phyloP scores from a whole-genome alignment of 1,140 invertebrate species.

The Grapholita molesta region DNA sequence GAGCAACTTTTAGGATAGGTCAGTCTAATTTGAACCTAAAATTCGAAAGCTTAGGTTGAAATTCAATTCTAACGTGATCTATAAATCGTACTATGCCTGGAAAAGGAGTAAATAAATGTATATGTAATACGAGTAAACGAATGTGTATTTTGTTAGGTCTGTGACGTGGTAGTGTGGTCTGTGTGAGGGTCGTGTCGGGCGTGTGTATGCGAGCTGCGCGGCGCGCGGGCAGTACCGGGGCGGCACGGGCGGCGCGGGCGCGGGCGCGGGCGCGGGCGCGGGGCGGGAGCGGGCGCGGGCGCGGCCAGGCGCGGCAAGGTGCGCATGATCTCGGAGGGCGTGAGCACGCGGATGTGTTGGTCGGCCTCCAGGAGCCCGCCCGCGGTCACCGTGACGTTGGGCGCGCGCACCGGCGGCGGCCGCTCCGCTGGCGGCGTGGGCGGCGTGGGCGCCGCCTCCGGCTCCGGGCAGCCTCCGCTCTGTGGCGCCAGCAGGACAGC shows the following conservation, averaged over 20 bases:
- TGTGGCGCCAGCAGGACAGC: conserved; percentile 52
- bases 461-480: conserved; percentile 47
- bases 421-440: conserved; percentile 44
- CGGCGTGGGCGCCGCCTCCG: conserved; percentile 46
- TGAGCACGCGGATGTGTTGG: conserved; percentile 90
- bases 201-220: conserved; percentile 69
- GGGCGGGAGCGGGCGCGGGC: conserved; percentile 32
- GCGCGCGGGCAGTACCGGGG: conserved; percentile 86
- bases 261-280: conserved; percentile 35
- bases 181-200: background rate
- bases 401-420: conserved; percentile 63
- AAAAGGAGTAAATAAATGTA: no score
- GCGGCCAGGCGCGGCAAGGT: conserved; percentile 86
- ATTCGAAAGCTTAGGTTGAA: no score
- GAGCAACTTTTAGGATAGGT: no score
- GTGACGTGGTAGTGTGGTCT: no score
- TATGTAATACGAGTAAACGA: background rate
- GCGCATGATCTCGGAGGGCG: conserved; percentile 91
- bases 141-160: background rate
- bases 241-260: no score
- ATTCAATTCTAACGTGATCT: no score
- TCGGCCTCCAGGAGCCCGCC: conserved; percentile 79
- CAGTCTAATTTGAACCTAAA: no score
- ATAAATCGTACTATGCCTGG: no score
- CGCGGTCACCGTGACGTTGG: conserved; percentile 81